Percentiles rank a stretch among this genome's conserved stretches.
phyloP scores from a whole-genome alignment of 2,797 vertebrate species.

The Sebastes kiyomatsui region DNA sequence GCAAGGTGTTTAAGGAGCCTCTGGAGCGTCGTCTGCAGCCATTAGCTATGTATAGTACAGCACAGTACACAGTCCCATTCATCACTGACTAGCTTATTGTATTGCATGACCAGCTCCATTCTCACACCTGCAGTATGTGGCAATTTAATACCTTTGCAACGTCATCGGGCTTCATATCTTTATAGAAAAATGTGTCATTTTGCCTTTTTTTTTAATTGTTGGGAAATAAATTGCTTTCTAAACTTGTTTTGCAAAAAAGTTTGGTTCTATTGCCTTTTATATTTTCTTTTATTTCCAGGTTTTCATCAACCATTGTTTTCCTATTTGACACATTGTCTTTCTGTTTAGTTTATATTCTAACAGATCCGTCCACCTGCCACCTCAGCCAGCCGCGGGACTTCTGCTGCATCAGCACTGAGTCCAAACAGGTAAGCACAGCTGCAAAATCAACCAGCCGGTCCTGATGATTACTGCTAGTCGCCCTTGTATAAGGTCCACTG shows the following conservation, averaged over 20 bases:
- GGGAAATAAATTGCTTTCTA: background rate
- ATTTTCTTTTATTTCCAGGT: background rate
- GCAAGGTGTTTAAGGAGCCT: constrained; percentile 22
- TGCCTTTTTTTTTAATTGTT: background rate
- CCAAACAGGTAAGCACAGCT: constrained; percentile 87
- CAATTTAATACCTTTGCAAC: background rate
- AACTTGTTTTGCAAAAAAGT: background rate
- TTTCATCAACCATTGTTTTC: background rate
- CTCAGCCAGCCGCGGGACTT: constrained; percentile 95
- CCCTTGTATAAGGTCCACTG: background rate
- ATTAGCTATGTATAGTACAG: constrained; percentile 36
- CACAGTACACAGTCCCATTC: constrained; percentile 29
- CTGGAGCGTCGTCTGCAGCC: constrained; percentile 15
- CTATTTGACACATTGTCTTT: background rate
- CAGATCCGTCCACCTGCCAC: constrained; percentile 86
- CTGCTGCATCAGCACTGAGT: constrained; percentile 95
- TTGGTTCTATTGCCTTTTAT: background rate
- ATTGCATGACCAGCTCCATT: constrained; percentile 4
- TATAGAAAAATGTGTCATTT: background rate
- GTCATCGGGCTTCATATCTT: background rate
- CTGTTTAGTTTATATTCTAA: constrained; percentile 90
- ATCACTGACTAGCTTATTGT: constrained; percentile 47
- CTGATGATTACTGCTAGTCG: constrained; percentile 12
- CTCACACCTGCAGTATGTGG: constrained; percentile 55
- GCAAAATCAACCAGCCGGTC: background rate